A percentile compares a stretch with the other conserved stretches of the same genome.
Evolutionary conservation across 2,797 vertebrate species (phyloP).

Genomic region (Diplodus puntazzo): DNA sequence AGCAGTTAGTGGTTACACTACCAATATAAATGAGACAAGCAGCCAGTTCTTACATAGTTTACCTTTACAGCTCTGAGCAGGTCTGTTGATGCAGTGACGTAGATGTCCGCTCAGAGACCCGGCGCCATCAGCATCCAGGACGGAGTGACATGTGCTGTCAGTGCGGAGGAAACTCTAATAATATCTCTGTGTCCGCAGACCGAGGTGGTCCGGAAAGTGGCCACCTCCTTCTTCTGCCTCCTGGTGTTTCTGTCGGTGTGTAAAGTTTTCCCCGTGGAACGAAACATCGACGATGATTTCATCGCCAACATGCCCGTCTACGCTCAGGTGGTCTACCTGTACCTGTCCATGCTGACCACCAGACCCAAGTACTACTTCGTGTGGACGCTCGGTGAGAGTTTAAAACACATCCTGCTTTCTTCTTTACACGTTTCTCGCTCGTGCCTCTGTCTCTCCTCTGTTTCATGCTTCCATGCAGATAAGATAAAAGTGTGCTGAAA

Average conservation of each 20-base stretch:
- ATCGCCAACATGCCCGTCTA: conserved; percentile 89
- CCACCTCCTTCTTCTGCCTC: conserved; percentile 91
- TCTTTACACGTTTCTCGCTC: no score
- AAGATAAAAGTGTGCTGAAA: neutral
- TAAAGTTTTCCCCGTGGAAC: conserved; percentile 90
- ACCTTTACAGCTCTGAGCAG: neutral
- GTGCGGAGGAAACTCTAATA: neutral
- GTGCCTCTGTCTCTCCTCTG: neutral
- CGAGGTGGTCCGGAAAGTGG: conserved; percentile 90
- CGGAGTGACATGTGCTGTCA: neutral
- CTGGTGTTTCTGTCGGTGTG: conserved; percentile 92
- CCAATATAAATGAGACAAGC: no score
- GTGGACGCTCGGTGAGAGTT: conserved; percentile 92
- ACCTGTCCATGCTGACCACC: conserved; percentile 93
- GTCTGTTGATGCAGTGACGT: neutral
- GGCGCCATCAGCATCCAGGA: neutral
- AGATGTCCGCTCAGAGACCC: neutral
- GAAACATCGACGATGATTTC: conserved; percentile 92
- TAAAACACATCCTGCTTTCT: neutral
- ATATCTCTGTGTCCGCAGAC: conserved; percentile 81
- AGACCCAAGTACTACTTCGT: conserved; percentile 97
- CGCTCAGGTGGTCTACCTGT: conserved; percentile 89
- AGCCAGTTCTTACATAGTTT: no score
- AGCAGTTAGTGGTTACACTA: no score
- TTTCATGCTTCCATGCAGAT: neutral